Conservation (phyloP, 1,140 invertebrate genomes). For the Littorina saxatilis region DNA sequence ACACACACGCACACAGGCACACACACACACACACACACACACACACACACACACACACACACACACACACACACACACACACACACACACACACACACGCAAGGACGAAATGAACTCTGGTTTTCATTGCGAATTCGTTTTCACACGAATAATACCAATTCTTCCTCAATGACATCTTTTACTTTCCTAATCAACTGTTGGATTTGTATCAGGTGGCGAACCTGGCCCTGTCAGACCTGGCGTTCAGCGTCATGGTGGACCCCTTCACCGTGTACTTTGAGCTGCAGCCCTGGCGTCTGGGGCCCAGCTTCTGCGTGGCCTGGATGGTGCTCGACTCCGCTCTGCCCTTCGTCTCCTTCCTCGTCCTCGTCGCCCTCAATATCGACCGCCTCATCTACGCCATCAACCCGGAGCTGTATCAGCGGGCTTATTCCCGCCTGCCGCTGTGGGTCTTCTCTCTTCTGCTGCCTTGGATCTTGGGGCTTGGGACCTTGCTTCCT, state of each 20-base stretch:
- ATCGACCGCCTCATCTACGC: constrained; percentile 45
- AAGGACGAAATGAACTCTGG: too few relatives aligned
- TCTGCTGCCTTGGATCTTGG: constrained; percentile 41
- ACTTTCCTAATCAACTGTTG: too few relatives aligned
- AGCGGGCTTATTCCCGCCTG: neutral
- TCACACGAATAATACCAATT: too few relatives aligned
- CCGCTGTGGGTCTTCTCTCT: constrained; percentile 1
- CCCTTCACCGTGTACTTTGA: constrained; percentile 50
- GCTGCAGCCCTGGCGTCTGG: constrained; percentile 44
- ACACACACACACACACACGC: neutral
- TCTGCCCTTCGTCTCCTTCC: constrained; percentile 44
- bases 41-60: neutral
- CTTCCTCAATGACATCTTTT: too few relatives aligned
- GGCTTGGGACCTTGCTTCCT: constrained; percentile 27
- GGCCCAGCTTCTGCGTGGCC: constrained; percentile 45
- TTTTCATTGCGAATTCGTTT: too few relatives aligned
- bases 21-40: neutral
- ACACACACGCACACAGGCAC: neutral
- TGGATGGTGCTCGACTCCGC: constrained; percentile 50
- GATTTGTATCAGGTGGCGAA: constrained; percentile 35
- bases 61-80: too few relatives aligned
- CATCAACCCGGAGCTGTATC: constrained; percentile 33
- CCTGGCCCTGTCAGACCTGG: constrained; percentile 45
- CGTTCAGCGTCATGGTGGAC: constrained; percentile 46
- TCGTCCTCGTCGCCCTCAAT: constrained; percentile 42